Conservation (phyloP, 2,113 vertebrate species). For the Onychostruthus taczanowskii region DNA sequence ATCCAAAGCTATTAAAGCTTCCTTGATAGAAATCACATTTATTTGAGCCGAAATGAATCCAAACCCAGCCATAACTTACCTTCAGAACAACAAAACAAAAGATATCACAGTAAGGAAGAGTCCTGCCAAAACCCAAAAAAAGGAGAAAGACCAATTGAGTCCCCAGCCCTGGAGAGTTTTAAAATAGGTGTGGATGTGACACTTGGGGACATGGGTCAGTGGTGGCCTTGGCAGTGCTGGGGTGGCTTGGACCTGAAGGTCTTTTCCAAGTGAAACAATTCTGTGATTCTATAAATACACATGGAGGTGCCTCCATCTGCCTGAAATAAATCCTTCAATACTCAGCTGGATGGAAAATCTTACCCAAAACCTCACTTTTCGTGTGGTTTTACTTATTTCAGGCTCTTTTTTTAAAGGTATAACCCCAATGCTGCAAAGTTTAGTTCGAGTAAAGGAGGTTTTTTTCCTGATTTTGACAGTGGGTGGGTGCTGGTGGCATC, state of each 20-base stretch:
- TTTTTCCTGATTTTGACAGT: not conserved
- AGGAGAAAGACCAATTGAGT: not conserved
- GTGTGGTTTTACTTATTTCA: not conserved
- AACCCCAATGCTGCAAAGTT: not conserved
- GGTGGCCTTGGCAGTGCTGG: not conserved
- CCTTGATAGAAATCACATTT: not conserved
- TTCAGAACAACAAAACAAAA: not conserved
- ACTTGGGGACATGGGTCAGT: not conserved
- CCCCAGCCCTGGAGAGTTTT: not conserved
- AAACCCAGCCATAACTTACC: not conserved
- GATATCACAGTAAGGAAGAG: not conserved
- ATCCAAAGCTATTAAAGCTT: not conserved
- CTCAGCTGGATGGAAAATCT: not conserved
- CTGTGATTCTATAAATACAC: not conserved
- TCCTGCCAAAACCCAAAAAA: not conserved
- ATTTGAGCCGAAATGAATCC: not conserved
- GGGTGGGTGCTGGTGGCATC: not conserved
- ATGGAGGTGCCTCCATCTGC: not conserved
- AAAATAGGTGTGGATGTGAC: not conserved
- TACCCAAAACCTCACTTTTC: not conserved
- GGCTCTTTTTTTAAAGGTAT: accelerated
- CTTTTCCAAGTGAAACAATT: not conserved
- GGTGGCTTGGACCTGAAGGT: not conserved
- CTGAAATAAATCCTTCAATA: not conserved
- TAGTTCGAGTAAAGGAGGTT: accelerated